Base-by-base conservation (phyloP, 2,888 invertebrate species). In the Invenusta paracnida region DNA sequence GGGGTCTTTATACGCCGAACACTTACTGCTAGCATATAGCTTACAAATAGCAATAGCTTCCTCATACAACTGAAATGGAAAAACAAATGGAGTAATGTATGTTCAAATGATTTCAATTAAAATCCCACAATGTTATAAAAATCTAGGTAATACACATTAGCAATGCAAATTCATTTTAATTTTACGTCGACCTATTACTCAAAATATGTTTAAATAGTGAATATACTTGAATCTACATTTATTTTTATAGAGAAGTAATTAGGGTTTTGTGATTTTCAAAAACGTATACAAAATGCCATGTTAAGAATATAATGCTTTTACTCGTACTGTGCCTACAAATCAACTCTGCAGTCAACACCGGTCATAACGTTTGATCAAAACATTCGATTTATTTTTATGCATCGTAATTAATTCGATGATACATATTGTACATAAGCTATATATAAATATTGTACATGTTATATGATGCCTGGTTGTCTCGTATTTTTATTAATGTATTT, bases 21-120 rank as follows among this genome's bases (percentile, higher is more conserved):
- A 73, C 73, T 73, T 73, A 73, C 73, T 73, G 73, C 73, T 73
- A 73, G 73, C 73, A 73, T 73, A 73, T 73, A 73, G 73, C 73
- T 73, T 73, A 73, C 73, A 73, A 73, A 73, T 73, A 73, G 73
- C 73, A 73, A 73, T 73, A 73, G 73, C 73, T 73, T 73, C 73
- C 73, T 73, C 73, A 73, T 73, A 73, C 73, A 73, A 73, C 73
- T 73, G 73, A 73, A 73, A 73, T 73, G 73, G 73, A 73, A 73
- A 73, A 73, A 73, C 73, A 48, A 48, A 48, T 48, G 48, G 48
- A 48, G 48, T 48, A 48, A 48, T 48, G 48, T 48, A 48, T 48
- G 48, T 48, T 48, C 48, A 48, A 48, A 48, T 48, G 48, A 48
- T 48, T 48, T 48, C 48, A 48, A 48, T 48, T 48, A 48, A 48